These are phyloP conservation scores for Festucalex cinctus DNA, from an alignment of 2,113 vertebrate species.

Conservation along the genomic window DNA sequence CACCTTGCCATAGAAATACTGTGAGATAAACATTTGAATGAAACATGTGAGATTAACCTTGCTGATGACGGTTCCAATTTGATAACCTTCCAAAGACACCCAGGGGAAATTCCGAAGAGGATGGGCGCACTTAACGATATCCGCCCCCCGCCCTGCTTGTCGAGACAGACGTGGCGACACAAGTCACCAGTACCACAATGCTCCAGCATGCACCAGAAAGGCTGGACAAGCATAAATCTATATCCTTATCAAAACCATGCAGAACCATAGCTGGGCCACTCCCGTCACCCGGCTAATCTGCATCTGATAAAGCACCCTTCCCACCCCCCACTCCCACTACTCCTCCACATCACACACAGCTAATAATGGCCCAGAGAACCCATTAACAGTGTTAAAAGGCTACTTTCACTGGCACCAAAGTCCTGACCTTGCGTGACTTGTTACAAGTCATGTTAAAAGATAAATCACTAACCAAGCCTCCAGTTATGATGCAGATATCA, in stretches of 20 bases:
- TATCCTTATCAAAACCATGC: conserved; percentile 79
- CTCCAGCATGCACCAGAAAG: conserved; percentile 74
- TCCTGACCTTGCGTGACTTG: conserved; percentile 26
- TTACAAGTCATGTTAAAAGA: conserved; percentile 35
- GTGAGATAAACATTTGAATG: conserved; percentile 7
- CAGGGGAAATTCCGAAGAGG: conserved; percentile 34
- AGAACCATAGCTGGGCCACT: conserved; percentile 74
- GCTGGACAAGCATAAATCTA: conserved; percentile 83
- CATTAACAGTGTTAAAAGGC: conserved; percentile 17
- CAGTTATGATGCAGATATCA: conserved; percentile 11
- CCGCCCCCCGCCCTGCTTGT: conserved; percentile 62
- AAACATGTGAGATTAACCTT: conserved; percentile 4
- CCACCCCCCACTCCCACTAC: conserved; percentile 23
- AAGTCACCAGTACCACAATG: conserved; percentile 77
- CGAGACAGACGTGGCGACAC: conserved; percentile 74
- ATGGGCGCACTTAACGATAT: conserved; percentile 68
- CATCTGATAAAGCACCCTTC: conserved; percentile 67
- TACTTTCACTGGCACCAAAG: conserved; percentile 17
- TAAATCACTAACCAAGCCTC: conserved; percentile 30
- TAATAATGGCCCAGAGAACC: conserved; percentile 60
- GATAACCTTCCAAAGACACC: conserved; percentile 34
- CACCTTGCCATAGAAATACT: background rate
- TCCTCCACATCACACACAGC: conserved; percentile 52
- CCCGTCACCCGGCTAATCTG: conserved; percentile 74
- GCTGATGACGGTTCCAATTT: conserved; percentile 25